A percentile compares a stretch with the other conserved stretches of the same genome.
These are phyloP conservation scores for Xiphophorus maculatus DNA, from an alignment of 2,113 vertebrate species.

Conservation along the genomic window DNA sequence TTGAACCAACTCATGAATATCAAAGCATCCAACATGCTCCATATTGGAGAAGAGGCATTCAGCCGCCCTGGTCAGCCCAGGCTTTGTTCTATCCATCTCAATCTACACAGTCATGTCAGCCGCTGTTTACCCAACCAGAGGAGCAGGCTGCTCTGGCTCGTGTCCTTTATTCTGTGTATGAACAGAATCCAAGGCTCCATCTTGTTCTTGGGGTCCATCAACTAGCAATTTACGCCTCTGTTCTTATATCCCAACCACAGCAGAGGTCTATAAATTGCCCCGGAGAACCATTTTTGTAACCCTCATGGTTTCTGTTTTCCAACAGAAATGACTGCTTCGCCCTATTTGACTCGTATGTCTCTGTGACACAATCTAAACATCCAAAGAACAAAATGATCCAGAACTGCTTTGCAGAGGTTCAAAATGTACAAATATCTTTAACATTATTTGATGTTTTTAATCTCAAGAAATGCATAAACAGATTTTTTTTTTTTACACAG, in stretches of 20 bases:
- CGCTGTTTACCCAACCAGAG: constrained; percentile 48
- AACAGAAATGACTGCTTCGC: constrained; percentile 47
- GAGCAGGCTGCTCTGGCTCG: constrained; percentile 6
- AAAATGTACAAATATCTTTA: constrained; percentile 13
- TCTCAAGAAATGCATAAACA: constrained; percentile 5
- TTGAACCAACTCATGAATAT: constrained; percentile 55
- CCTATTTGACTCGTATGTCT: constrained; percentile 50
- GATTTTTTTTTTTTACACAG: constrained; percentile 21
- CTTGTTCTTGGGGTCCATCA: constrained; percentile 32
- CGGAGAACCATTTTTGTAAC: constrained; percentile 56
- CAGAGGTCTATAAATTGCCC: constrained; percentile 65
- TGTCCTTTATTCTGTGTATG: constrained; percentile 31
- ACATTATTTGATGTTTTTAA: constrained; percentile 27
- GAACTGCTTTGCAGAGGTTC: constrained; percentile 32
- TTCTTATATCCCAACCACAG: constrained; percentile 66
- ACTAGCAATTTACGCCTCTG: constrained; percentile 57
- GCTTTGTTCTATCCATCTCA: constrained; percentile 52
- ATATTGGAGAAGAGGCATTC: constrained; percentile 36
- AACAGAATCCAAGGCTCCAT: constrained; percentile 37
- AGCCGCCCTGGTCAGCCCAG: constrained; percentile 34
- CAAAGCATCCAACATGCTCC: constrained; percentile 40
- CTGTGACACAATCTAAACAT: constrained; percentile 44
- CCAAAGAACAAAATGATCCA: constrained; percentile 30
- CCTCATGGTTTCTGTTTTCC: constrained; percentile 55
- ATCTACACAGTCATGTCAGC: constrained; percentile 32